Evolutionary conservation across 2,797 vertebrate genomes (phyloP), one percentile per base, ranked within the genome.

Genomic region (Garrulus glandarius): DNA sequence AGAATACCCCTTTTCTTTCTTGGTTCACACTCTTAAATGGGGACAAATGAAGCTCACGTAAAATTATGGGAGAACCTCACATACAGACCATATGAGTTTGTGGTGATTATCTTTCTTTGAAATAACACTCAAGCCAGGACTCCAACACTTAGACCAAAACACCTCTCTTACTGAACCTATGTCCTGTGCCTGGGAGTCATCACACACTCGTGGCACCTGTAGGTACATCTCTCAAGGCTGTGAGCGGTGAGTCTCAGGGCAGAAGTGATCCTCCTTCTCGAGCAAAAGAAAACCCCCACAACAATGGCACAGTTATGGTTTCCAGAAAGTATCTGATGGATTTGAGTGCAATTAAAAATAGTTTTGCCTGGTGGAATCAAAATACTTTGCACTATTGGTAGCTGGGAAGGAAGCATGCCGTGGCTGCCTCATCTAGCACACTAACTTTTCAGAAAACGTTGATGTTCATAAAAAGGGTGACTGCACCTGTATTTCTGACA

Each of bases 11-110:
- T 11, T 53, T 65, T 41, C 10, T 83, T 74, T 77, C 26, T 19
- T 82, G 46, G 6, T 47, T 89, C 46, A 76, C 19, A 4, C 3
- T 74, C 39, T 41, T 32, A 18, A 39, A 30, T 4, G 3, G 22
- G 13, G 10, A 20, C 15, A 80, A 47, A 49, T 5, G 6, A 74
- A 63, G 29, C 7, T 49, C 15, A 14, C 0, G 0, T 20, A 20
- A 81, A 78, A 71, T 27, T 6, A 49, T 4, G 5, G 13, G 37
- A 81, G 64, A 84, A 14, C 19, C 16, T 70, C 21, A 47, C 1
- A 2, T 8, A n/a, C 3, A 30, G 37, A 30, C 15, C 1, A 1
- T 11, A 46, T 22, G 5, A 67, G 15, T 68, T 89, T 60, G 17
- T 9, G 21, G 15, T 34, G 10, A 60, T 50, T 7, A 26, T 24